Evolutionary conservation across 2,113 vertebrate genomes (phyloP), one percentile per base, ranked within the genome.

Genomic region (Tinamus guttatus): DNA sequence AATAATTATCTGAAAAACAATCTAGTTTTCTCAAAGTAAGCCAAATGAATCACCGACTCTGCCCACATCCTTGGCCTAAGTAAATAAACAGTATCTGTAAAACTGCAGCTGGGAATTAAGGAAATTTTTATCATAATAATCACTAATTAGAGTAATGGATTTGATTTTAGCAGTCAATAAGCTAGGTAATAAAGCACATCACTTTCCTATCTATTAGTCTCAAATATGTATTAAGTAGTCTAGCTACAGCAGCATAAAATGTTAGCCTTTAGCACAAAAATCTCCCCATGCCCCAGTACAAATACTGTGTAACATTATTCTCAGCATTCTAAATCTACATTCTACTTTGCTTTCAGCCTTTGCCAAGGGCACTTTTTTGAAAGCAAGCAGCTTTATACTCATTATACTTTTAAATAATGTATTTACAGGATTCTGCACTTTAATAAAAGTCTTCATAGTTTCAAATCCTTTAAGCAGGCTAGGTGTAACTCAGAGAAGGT

Each of bases 391-490:
- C 58, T 41, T 71, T 47, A 9, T 80, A n/a, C 4, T 30, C 5
- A 63, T 27, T 95, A 81, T 73, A 92, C 58, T 88, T 95, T 94
- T 92, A 95, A 95, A 93, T 64, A 86, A 75, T 63, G n/a, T 85
- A 91, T 93, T 96, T 96, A 83, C 45, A 93, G 9, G 54, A 93
- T 70, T 91, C 82, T 93, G n/a, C 5, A 87, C n/a, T 79, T 92
- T 84, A 87, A 94, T 94, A 91, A 95, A 96, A 92, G 65, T 85
- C 63, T 85, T 87, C 59, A 28, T 24, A 86, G 81, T 81, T 95
- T 96, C 64, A 93, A 95, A 95, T 96, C 81, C 75, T 96, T 95
- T 96, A 94, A 95, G 80, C 24, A 94, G 68, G n/a, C 16, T 94
- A 92, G 4, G 40, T 89, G 8, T 70, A 90, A 89, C 34, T 96